Conservation (phyloP, 2,113 vertebrate genomes). For the Melanerpes formicivorus region DNA sequence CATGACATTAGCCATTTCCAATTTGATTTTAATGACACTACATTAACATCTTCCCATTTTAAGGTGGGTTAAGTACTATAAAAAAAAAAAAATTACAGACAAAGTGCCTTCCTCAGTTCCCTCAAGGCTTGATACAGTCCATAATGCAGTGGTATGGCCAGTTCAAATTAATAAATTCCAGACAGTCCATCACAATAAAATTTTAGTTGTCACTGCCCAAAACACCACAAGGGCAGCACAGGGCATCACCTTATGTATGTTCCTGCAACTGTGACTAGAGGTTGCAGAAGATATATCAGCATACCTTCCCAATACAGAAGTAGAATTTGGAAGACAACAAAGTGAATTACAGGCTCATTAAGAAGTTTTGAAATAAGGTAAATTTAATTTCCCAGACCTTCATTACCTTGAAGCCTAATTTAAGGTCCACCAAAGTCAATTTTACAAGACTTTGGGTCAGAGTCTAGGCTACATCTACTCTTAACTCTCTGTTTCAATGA, state of each 20-base stretch:
- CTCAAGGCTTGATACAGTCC: not conserved
- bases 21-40: not conserved
- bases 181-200: not conserved
- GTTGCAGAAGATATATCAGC: not conserved
- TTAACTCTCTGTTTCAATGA: not conserved
- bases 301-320: not conserved
- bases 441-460: not conserved
- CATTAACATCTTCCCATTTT: not conserved
- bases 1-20: not conserved
- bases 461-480: not conserved
- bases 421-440: not conserved
- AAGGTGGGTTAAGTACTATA: not conserved
- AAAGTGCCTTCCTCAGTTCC: not conserved
- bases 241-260: not conserved
- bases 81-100: not conserved
- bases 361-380: not conserved
- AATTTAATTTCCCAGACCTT: not conserved
- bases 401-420: not conserved
- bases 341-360: not conserved
- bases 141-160: not conserved
- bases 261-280: not conserved
- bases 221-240: rapidly evolving
- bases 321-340: not conserved
- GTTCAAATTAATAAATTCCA: not conserved
- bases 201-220: not conserved